phyloP scores from a whole-genome alignment of 2,113 vertebrate genomes.

The Apodemus speciosus region DNA sequence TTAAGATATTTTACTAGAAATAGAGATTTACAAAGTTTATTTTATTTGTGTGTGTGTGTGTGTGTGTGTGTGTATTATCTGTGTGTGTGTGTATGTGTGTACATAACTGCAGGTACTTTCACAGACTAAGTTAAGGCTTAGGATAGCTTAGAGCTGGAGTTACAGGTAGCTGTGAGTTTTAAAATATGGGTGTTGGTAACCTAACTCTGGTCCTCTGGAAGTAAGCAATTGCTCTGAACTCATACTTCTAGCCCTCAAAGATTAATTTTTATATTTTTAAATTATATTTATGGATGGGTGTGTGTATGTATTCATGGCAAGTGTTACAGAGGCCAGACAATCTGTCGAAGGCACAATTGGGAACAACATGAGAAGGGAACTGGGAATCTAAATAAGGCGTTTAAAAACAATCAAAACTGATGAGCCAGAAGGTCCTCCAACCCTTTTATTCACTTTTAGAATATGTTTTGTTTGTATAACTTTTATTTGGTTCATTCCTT shows the following conservation, averaged over 20 bases:
- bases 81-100: neutral
- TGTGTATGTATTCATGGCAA: neutral
- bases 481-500: neutral
- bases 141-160: neutral
- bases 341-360: neutral
- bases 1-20: neutral
- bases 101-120: neutral
- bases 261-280: neutral
- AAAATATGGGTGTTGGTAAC: too few relatives aligned
- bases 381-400: neutral
- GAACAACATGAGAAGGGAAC: neutral
- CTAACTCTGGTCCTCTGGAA: neutral
- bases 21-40: neutral
- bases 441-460: neutral
- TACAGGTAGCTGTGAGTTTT: neutral
- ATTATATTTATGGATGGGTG: neutral
- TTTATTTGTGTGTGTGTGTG: neutral
- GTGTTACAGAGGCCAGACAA: neutral
- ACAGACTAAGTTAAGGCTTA: neutral
- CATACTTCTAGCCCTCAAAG: neutral
- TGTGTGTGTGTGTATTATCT: neutral
- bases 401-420: neutral
- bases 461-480: neutral
- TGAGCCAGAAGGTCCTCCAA: neutral
- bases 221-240: neutral